Evolutionary conservation across 2,113 vertebrate species (phyloP).

Genomic region (Pandion haliaetus): DNA sequence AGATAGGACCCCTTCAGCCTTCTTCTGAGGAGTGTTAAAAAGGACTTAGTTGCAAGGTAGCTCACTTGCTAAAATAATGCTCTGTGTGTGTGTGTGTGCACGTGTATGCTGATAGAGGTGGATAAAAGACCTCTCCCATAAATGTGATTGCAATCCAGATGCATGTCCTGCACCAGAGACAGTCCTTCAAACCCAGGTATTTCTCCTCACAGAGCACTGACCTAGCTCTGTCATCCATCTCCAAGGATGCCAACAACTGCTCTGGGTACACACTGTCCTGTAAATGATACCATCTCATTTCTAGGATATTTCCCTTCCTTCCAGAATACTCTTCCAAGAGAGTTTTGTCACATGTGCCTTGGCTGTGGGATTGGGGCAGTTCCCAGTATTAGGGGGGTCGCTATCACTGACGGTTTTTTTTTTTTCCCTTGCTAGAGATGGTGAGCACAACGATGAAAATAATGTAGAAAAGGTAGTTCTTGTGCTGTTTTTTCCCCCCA

Average conservation of each 20-base stretch:
- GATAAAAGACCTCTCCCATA: background rate
- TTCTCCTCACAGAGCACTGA: background rate
- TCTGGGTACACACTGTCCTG: background rate
- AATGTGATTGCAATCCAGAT: background rate
- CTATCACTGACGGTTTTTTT: background rate
- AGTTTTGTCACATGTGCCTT: background rate
- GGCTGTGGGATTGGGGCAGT: background rate
- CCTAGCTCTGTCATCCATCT: rapidly evolving
- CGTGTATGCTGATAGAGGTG: background rate
- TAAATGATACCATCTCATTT: background rate
- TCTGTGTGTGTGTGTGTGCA: no score
- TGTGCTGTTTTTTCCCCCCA: background rate
- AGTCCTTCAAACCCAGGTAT: background rate
- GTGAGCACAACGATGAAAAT: background rate
- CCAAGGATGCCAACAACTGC: background rate
- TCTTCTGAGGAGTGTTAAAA: background rate
- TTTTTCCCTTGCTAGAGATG: background rate
- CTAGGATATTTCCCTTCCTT: background rate
- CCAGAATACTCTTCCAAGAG: background rate
- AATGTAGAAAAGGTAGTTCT: background rate
- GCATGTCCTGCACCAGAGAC: background rate
- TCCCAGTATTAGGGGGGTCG: background rate
- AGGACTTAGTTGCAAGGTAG: background rate
- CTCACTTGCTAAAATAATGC: background rate
- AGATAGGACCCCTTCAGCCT: background rate